Percentiles rank a stretch among this genome's conserved stretches.
phyloP scores from a whole-genome alignment of 2,888 invertebrate genomes.

The Tryphoninae sp. region DNA sequence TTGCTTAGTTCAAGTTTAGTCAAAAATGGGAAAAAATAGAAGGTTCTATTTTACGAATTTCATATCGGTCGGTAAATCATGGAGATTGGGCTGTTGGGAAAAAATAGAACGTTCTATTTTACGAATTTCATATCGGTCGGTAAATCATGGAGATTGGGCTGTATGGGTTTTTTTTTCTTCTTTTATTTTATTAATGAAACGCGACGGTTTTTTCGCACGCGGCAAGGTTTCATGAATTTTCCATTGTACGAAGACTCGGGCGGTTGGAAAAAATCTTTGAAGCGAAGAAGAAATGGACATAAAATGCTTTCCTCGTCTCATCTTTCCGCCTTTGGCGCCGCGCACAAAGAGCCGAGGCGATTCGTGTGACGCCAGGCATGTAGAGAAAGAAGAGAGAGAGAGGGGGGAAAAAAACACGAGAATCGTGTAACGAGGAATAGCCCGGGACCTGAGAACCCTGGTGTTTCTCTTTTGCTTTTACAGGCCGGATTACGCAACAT shows the following conservation, averaged over 20 bases:
- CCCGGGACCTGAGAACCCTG: conserved; percentile 46
- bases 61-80: not conserved
- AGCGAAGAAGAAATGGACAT: not conserved
- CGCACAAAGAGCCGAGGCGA: not conserved
- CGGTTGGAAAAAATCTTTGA: not conserved
- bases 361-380: not conserved
- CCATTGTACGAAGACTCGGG: not conserved
- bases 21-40: not conserved
- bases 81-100: not conserved
- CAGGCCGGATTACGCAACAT: conserved; percentile 46
- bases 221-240: not conserved
- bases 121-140: not conserved
- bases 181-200: not conserved
- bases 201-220: not conserved
- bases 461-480: conserved; percentile 36
- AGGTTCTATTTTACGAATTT: not conserved
- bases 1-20: too few species aligned
- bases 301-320: conserved; percentile 4
- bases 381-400: not conserved
- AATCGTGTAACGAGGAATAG: conserved; percentile 39
- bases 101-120: too few species aligned
- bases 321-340: conserved; percentile 10
- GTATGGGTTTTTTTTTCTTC: not conserved
- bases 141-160: not conserved
- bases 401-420: not conserved